These are phyloP conservation scores for Ceratoteleas bidentatus DNA, from an alignment of 1,140 invertebrate species.

Conservation along the genomic window DNA sequence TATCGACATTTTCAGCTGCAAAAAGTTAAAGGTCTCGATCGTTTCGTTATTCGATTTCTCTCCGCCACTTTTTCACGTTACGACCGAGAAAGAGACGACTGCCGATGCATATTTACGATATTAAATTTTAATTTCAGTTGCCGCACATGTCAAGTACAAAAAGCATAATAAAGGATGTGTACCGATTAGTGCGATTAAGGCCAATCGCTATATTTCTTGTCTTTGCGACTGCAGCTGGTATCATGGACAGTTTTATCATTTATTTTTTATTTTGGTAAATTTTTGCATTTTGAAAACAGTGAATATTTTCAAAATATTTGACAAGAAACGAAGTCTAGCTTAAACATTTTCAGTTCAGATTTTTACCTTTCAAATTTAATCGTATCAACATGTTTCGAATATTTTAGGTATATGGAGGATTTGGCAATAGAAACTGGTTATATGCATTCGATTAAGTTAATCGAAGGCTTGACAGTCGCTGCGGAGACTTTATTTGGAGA, in stretches of 20 bases:
- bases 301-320: not conserved
- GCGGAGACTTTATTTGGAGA: conserved; percentile 88
- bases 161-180: conserved; percentile 85
- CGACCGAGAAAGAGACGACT: too few relatives aligned
- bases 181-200: conserved; percentile 83
- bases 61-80: too few relatives aligned
- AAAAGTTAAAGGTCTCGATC: conserved; percentile 83
- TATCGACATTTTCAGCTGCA: conserved; percentile 85
- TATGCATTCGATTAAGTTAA: conserved; percentile 86
- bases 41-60: not conserved
- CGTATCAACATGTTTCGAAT: too few relatives aligned
- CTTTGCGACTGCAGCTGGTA: conserved; percentile 87
- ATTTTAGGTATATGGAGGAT: conserved; percentile 86
- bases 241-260: conserved; percentile 89
- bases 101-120: not conserved
- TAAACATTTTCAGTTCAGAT: too few relatives aligned
- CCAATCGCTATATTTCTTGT: conserved; percentile 85
- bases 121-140: conserved; percentile 81
- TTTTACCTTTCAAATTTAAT: too few relatives aligned
- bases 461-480: conserved; percentile 88
- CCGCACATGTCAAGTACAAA: conserved; percentile 85
- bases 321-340: not conserved
- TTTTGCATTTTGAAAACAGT: not conserved
- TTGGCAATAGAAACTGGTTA: conserved; percentile 84
- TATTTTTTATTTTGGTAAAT: conserved; percentile 90